Base-by-base conservation (phyloP, 1,140 invertebrate genomes). In the Zophobas atratus region DNA sequence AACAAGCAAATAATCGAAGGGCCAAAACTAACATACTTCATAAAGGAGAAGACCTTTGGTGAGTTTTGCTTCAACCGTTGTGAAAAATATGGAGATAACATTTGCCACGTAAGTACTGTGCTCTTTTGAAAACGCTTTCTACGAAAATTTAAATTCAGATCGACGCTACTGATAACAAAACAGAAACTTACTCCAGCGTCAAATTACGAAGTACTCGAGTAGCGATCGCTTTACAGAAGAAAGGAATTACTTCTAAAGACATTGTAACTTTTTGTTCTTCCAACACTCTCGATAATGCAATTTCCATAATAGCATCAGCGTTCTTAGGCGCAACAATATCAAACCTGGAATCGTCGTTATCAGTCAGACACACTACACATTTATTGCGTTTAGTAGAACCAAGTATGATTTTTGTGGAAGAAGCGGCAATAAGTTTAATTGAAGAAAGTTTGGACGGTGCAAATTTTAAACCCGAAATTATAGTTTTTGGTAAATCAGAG, bases 321-420 rank as follows among this genome's bases (percentile, higher is more conserved):
- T 73, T 57, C 41, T 43, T 76, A 0, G 76, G 67, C 8, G 39
- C 67, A 20, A 75, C 33, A 63, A 72, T 82, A 4, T 63, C 79
- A 2, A 56, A 76, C 56, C 56, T 85, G 39, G 83, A 85, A 77
- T 82, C 82, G 1, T 36, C 72, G 1, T 75, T 84, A 39, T 73
- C 77, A 1, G 6, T 70, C 33, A 55, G 49, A 32, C 81, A 85
- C 4, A 75, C 76, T 6, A 51, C 56, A 2, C 56, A 82, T 71
- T 55, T 84, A 8, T 33, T 84, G 1, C 55, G 75, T 2, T 70
- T 79, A 39, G 77, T 82, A 0, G 75, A 63, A 70, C 84, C 84
- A 33, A 81, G 77, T 76, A 76, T 84, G 1, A 41, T 84, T 8
- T 84, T 84, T 73, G 77, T 83, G 20, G 79, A 78, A 39, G 75